A percentile compares a stretch with the other conserved stretches of the same genome.
phyloP scores from a whole-genome alignment of 2,113 vertebrate genomes.

The Emydura subglobosa region DNA sequence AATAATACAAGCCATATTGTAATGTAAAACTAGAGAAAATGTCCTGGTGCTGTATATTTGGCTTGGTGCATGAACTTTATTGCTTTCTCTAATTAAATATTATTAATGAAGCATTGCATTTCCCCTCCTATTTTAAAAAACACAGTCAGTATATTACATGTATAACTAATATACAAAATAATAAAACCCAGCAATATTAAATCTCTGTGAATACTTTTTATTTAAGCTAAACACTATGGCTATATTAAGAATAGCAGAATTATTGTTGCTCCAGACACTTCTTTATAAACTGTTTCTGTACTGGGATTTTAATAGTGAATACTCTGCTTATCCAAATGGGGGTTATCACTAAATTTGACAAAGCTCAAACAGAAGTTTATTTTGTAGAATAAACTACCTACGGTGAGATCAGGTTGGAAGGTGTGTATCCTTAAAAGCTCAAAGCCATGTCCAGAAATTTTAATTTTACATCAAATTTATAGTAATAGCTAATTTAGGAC shows the following conservation, averaged over 20 bases:
- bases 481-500: neutral
- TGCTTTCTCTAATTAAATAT: neutral
- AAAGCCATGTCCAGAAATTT: neutral
- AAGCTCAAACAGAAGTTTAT: neutral
- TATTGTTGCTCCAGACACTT: neutral
- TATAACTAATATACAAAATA: neutral
- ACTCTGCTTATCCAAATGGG: neutral
- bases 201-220: neutral
- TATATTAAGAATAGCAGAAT: neutral
- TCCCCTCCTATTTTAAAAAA: accelerated
- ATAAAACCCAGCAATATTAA: neutral
- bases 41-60: neutral
- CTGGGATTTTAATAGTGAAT: neutral
- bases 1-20: neutral
- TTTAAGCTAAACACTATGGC: neutral
- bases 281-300: neutral
- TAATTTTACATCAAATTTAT: neutral
- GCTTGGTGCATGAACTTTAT: neutral
- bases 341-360: neutral
- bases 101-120: neutral
- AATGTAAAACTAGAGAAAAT: neutral
- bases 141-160: neutral
- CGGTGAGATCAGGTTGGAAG: neutral
- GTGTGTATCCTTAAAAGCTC: neutral
- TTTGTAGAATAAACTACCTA: neutral